These are phyloP conservation scores for Sitta europaea DNA, from an alignment of 2,113 vertebrate species.

Conservation along the genomic window DNA sequence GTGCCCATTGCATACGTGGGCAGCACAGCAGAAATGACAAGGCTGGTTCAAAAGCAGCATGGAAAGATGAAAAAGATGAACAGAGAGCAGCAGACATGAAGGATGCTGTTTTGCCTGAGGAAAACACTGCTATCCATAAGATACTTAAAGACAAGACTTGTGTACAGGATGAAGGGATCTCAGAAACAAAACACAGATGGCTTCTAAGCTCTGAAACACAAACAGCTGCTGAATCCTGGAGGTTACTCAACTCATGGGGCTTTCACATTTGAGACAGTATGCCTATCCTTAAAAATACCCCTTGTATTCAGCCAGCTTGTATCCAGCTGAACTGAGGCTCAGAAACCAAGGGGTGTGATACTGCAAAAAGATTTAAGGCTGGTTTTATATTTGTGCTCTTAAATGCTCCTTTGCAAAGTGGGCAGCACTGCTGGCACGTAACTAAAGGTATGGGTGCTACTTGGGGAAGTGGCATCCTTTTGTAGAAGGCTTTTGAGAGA, in stretches of 20 bases:
- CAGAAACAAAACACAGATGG: slow-evolving; percentile 66
- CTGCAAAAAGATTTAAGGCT: background rate
- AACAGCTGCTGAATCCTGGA: slow-evolving; percentile 61
- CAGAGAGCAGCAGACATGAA: slow-evolving; percentile 3
- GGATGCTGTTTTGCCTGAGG: slow-evolving; percentile 55
- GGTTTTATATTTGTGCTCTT: background rate
- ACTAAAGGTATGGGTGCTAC: background rate
- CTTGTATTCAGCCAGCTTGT: background rate
- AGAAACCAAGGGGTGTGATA: background rate
- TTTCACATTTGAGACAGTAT: background rate
- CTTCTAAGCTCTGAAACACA: slow-evolving; percentile 49
- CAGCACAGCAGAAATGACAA: background rate
- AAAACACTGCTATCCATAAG: slow-evolving; percentile 40
- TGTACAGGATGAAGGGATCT: slow-evolving; percentile 64
- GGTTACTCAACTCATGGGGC: slow-evolving; percentile 35
- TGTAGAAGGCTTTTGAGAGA: background rate
- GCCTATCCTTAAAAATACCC: background rate
- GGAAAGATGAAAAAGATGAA: background rate
- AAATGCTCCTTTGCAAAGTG: background rate
- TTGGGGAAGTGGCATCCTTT: background rate
- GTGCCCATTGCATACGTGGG: background rate
- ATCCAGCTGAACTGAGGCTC: background rate
- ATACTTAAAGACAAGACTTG: slow-evolving; percentile 55
- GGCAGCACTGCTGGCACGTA: background rate
- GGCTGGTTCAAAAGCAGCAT: background rate